Percentiles rank a stretch among this genome's conserved stretches.
Conservation (phyloP, 2,113 vertebrate genomes). For the Gallinago paraguaiae region DNA sequence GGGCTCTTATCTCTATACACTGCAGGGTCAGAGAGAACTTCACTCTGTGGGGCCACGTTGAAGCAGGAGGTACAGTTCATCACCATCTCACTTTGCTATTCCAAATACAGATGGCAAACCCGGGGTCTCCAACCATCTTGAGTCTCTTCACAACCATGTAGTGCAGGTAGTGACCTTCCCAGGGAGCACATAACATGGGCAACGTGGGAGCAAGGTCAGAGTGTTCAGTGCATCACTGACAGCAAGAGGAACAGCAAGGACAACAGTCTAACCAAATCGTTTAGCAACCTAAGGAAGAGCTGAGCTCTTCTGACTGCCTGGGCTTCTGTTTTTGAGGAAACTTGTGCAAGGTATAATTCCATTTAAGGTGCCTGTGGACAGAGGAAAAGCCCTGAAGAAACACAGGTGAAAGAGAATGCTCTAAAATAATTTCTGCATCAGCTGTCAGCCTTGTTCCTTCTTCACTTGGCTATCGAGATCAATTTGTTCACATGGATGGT, state of each 20-base stretch:
- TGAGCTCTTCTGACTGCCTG: not conserved
- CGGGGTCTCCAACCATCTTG: not conserved
- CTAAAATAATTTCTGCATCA: not conserved
- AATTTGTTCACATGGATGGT: not conserved
- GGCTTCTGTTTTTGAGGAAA: not conserved
- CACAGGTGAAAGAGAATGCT: not conserved
- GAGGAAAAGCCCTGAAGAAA: not conserved
- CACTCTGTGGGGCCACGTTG: accelerated
- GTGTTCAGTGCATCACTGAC: not conserved
- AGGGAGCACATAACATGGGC: not conserved
- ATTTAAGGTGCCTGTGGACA: not conserved
- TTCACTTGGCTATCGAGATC: not conserved
- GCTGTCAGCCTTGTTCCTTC: not conserved
- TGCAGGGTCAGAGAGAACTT: not conserved
- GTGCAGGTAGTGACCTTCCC: not conserved
- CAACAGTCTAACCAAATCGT: not conserved
- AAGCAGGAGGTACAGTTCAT: not conserved
- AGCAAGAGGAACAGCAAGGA: not conserved
- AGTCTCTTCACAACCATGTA: not conserved
- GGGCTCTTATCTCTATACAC: not conserved
- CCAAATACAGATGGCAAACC: not conserved
- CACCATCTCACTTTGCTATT: not conserved
- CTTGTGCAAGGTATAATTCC: not conserved
- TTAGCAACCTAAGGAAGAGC: not conserved
- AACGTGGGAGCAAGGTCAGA: not conserved